Evolutionary conservation across 53 echinoderm and acorn worm species (phyloP), one percentile per base, ranked within the genome.

Genomic region (Luidia sarsii): DNA sequence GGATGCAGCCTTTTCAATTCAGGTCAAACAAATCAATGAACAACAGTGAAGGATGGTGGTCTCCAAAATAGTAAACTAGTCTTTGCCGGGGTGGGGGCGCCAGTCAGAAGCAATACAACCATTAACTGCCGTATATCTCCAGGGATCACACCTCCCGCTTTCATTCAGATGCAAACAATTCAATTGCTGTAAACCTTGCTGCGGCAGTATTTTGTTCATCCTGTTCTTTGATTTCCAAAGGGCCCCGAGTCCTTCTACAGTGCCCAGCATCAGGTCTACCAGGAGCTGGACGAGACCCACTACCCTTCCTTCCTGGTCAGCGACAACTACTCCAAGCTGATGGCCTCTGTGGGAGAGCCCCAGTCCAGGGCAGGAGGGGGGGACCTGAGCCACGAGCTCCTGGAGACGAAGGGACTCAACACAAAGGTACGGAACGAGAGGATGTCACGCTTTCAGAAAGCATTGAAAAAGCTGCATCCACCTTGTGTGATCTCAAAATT

Each of bases 281-380:
- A 92, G 65, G 57, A 80, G 30, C 80, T 97, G 2, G 91, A 97
- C 80, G 89, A 97, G 46, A 93, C 86, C 7, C 83, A 88, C 86
- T 97, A 89, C 50, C 97, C 97, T 35, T 83, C 97, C 3, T 97
- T 97, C 83, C 80, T 97, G 8, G 87, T 97, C 79, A 97, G 96
- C 74, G 93, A 97, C 20, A 35, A 28, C 34, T 97, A 97, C 67
- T 59, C 63, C 38, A 87, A 95, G 51, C 80, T 94, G 50, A 85
- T 88, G 55, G 83, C 84, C 18, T 60, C 64, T 9, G 23, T 62
- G 13, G 73, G 84, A 0, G 39, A 50, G 7, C 48, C 27, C 27
- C 36, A 19, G 1, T 61, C 20, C 29, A 61, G 71, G 14, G 55
- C n/a, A 20, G 7, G 46, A 23, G 20, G 19, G 46, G 75, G 43